Evolutionary conservation across 1,140 invertebrate species (phyloP).

Genomic region (Diprion similis): DNA sequence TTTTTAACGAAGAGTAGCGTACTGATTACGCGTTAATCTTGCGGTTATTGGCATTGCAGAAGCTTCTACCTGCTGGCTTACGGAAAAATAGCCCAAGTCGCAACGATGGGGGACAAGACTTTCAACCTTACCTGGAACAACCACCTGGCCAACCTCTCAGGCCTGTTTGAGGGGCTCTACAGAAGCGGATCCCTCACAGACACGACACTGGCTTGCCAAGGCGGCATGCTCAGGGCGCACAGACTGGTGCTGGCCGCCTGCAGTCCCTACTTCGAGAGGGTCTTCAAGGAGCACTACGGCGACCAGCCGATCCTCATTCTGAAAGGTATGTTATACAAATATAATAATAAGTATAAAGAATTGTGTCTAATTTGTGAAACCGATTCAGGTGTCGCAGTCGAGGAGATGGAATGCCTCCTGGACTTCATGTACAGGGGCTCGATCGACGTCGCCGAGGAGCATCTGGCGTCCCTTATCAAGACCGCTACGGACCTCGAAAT

Average conservation of each 20-base stretch:
- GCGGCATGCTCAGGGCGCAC: slow-evolving; percentile 70
- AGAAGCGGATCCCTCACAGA: slow-evolving; percentile 73
- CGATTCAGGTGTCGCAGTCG: slow-evolving; percentile 63
- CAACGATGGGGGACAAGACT: slow-evolving; percentile 66
- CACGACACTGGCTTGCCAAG: slow-evolving; percentile 71
- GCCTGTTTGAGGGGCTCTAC: slow-evolving; percentile 74
- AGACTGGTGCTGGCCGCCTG: slow-evolving; percentile 76
- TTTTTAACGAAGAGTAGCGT: too few relatives aligned
- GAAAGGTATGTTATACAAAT: slow-evolving; percentile 58
- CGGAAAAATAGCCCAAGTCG: too few relatives aligned
- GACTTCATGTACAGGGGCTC: slow-evolving; percentile 79
- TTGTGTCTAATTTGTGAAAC: too few relatives aligned
- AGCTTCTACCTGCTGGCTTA: too few relatives aligned
- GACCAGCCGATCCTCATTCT: slow-evolving; percentile 77
- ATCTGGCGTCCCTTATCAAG: slow-evolving; percentile 71
- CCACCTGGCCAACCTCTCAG: slow-evolving; percentile 75
- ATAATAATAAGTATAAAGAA: too few relatives aligned
- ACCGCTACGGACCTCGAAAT: slow-evolving; percentile 73
- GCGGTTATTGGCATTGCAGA: too few relatives aligned
- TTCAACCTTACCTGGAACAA: slow-evolving; percentile 79
- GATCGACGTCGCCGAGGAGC: slow-evolving; percentile 72
- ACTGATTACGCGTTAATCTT: too few relatives aligned
- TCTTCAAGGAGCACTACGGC: slow-evolving; percentile 73
- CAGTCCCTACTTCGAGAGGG: slow-evolving; percentile 76
- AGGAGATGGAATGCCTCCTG: slow-evolving; percentile 73